Evolutionary conservation across 2,888 invertebrate genomes (phyloP), one percentile per base, ranked within the genome.

Genomic region (Cosmopolites sordidus): DNA sequence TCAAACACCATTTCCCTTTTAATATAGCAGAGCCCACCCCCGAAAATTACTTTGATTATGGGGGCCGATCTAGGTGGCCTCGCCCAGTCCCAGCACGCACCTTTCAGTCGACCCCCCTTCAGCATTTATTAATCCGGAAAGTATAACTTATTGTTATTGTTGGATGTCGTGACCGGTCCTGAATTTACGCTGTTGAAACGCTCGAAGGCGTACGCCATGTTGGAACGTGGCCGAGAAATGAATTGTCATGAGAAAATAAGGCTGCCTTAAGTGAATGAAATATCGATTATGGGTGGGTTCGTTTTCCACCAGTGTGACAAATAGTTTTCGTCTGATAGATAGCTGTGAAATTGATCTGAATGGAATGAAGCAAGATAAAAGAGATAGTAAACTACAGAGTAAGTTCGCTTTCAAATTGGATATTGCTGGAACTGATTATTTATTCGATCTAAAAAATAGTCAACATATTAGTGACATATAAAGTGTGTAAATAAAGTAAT

Each of bases 141-240:
- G 62, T 60, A 64, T 63, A 63, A 66, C 59, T 62, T 60, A 65
- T 64, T 62, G 64, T 66, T 65, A 67, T 65, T 59, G 64, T 43
- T 43, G 40, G 49, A 66, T 66, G 49, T 60, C 66, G 66, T 66
- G 66, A 66, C 66, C 51, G 29, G 49, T 39, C 45, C 44, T 22
- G 50, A 57, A 54, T 61, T 54, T 61, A 62, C 62, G 63, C 62
- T 60, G 56, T 48, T 39, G 57, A 60, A 59, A 59, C 62, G 60
- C 59, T 54, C 52, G 50, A 54, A 45, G 43, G 47, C 41, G 44
- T 53, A 42, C 64, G 64, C 66, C 66, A 66, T 66, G 58, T 64
- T 66, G 62, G 27, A 51, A 43, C 40, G 39, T 22, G 42, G 48
- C 44, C 39, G 44, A 53, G 53, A 48, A 48, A 48, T 53, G 48